Evolutionary conservation across 2,888 invertebrate species (phyloP).

Genomic region (Pachycephus smyrnensis): DNA sequence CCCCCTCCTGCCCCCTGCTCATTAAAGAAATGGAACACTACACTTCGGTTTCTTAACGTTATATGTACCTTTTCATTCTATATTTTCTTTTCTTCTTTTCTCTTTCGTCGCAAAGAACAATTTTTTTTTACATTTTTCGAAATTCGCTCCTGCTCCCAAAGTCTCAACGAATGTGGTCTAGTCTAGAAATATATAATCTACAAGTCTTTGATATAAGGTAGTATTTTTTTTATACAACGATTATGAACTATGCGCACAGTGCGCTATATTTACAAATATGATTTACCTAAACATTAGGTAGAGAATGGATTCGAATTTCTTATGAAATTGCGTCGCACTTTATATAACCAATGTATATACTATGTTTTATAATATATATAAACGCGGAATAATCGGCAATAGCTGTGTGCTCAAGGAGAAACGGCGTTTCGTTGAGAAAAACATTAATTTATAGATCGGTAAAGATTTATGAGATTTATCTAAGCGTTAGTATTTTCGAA

Average conservation of each 20-base stretch:
- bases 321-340: not conserved
- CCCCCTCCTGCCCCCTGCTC: no score
- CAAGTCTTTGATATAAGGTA: constrained; percentile 46
- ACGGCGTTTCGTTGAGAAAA: no score
- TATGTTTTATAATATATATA: no score
- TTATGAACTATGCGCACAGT: constrained; percentile 18
- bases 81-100: constrained; percentile 6
- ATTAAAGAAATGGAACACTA: no score
- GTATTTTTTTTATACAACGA: constrained; percentile 29
- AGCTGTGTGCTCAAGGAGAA: no score
- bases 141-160: constrained; percentile 10
- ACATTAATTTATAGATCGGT: no score
- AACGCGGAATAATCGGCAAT: no score
- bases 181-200: constrained; percentile 47
- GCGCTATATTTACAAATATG: constrained; percentile 26
- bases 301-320: constrained; percentile 7
- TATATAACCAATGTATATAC: no score
- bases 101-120: constrained; percentile 11
- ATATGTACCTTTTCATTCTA: constrained; percentile 4
- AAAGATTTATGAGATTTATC: no score
- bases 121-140: constrained; percentile 6
- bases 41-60: no score
- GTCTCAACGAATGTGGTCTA: constrained; percentile 22
- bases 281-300: constrained; percentile 24
- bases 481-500: no score